These are phyloP conservation scores for Mormyrus hasselquistii DNA, from an alignment of 2,797 vertebrate species.

Conservation along the genomic window DNA sequence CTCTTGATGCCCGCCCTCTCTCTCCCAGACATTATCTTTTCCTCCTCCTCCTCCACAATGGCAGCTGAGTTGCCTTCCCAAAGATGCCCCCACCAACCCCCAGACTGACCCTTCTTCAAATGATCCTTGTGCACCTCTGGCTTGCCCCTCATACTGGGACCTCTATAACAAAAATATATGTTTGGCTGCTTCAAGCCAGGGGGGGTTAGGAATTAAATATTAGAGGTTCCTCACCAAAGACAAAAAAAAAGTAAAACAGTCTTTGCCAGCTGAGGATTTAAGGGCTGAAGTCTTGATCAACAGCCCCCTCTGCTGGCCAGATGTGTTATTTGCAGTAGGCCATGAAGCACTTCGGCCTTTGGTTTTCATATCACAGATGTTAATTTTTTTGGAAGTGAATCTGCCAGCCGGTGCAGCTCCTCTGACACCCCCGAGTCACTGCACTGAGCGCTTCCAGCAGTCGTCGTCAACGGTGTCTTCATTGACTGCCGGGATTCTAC, in stretches of 20 bases:
- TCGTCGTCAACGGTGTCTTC: not conserved
- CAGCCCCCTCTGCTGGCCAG: slow-evolving; percentile 14
- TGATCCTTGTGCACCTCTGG: not conserved
- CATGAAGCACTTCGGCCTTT: not conserved
- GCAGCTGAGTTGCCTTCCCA: not conserved
- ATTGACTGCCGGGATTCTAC: not conserved
- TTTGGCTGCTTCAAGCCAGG: not conserved
- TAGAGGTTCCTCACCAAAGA: not conserved
- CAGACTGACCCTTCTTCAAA: not conserved
- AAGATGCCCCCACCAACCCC: not conserved
- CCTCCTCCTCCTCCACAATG: not conserved
- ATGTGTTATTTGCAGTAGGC: too few relatives aligned
- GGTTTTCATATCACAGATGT: not conserved
- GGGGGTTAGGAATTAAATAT: not conserved
- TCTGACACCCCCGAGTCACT: not conserved
- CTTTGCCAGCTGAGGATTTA: not conserved
- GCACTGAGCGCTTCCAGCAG: not conserved
- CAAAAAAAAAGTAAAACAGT: not conserved
- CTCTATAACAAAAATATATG: not conserved
- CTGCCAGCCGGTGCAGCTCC: not conserved
- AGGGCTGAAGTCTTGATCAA: not conserved
- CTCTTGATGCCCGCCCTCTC: not conserved
- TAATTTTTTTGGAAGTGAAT: not conserved
- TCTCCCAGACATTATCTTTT: not conserved
- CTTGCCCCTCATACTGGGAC: not conserved